Evolutionary conservation across 2,888 invertebrate species (phyloP).

Genomic region (Diaprepes abbreviatus): DNA sequence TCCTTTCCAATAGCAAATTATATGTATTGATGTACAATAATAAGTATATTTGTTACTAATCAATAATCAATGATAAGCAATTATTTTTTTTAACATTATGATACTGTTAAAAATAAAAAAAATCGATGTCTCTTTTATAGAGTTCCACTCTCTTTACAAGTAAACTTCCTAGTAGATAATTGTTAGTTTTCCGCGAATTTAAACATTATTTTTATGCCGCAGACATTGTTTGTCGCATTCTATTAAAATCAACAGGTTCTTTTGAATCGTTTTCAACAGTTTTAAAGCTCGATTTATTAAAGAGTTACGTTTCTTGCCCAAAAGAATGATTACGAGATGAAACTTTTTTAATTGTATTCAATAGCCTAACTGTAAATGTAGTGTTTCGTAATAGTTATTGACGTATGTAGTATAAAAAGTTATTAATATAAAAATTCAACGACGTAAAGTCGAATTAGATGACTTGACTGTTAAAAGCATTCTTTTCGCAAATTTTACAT

Average conservation of each 20-base stretch:
- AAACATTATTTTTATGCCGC: not conserved
- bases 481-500: too few species aligned
- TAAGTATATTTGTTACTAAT: too few species aligned
- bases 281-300: not conserved
- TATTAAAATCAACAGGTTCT: slow-evolving; percentile 1
- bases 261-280: not conserved
- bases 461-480: too few species aligned
- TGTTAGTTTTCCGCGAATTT: slow-evolving; percentile 6
- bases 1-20: too few species aligned
- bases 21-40: too few species aligned
- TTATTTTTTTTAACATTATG: too few species aligned
- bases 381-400: too few species aligned
- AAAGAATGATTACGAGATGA: not conserved
- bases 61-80: too few species aligned
- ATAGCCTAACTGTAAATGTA: not conserved
- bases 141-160: not conserved
- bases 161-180: not conserved
- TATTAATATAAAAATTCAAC: too few species aligned
- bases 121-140: not conserved
- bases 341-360: not conserved
- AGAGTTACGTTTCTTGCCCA: not conserved
- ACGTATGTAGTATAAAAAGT: too few species aligned
- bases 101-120: too few species aligned
- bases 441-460: too few species aligned
- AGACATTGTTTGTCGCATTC: slow-evolving; percentile 1